These are phyloP conservation scores for Haplotaxodon microlepis DNA, from an alignment of 2,113 vertebrate species.

Conservation along the genomic window DNA sequence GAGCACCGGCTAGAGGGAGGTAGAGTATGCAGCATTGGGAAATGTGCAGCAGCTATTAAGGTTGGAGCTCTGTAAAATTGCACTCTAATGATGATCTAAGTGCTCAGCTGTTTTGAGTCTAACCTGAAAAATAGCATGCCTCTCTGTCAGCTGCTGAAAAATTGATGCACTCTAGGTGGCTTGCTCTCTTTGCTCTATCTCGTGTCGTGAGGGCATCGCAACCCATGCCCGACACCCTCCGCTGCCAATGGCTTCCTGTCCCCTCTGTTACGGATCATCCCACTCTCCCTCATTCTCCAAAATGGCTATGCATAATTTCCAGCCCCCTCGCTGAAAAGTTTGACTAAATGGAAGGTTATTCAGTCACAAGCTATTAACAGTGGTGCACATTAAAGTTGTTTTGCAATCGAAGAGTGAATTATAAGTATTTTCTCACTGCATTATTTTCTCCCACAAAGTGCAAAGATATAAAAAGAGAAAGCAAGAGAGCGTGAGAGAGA, in stretches of 20 bases:
- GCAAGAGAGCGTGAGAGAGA: not conserved
- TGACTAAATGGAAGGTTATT: conserved; percentile 39
- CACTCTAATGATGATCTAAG: conserved; percentile 62
- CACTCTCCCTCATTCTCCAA: not conserved
- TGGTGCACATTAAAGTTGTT: conserved; percentile 37
- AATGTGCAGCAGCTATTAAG: conserved; percentile 25
- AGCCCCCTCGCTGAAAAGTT: not conserved
- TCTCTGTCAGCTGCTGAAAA: conserved; percentile 41
- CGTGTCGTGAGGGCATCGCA: conserved; percentile 27
- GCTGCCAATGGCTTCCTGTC: conserved; percentile 5
- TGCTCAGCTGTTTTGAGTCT: conserved; percentile 28
- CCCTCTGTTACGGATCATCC: not conserved
- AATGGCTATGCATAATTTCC: conserved; percentile 27
- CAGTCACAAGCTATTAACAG: conserved; percentile 51
- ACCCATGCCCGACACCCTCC: not conserved
- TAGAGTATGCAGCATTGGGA: not conserved
- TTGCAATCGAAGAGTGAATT: conserved; percentile 33
- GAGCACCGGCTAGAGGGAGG: not conserved
- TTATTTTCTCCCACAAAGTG: conserved; percentile 37
- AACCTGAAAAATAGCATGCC: conserved; percentile 27
- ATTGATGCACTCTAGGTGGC: conserved; percentile 54
- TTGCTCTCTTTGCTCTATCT: conserved; percentile 15
- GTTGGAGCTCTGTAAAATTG: conserved; percentile 41
- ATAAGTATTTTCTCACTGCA: conserved; percentile 3
- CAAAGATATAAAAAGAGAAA: conserved; percentile 11